These are phyloP conservation scores for Physella acuta DNA, from an alignment of 1,140 invertebrate species.

Conservation along the genomic window DNA sequence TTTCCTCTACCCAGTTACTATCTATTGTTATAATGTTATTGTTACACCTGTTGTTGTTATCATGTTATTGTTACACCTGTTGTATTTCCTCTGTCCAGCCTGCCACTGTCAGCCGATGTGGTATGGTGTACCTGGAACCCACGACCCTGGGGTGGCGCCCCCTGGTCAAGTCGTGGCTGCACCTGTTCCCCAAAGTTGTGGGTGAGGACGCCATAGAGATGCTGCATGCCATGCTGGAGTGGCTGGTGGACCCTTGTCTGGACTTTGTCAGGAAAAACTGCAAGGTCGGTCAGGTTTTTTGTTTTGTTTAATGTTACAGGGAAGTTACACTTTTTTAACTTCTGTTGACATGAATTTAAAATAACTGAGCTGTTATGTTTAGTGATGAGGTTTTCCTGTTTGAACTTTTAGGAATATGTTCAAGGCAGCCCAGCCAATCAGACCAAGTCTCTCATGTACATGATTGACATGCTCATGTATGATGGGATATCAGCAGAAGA, in stretches of 20 bases:
- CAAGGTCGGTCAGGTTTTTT: slow-evolving; percentile 63
- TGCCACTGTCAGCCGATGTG: slow-evolving; percentile 61
- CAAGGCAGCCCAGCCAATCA: slow-evolving; percentile 50
- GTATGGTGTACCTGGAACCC: slow-evolving; percentile 62
- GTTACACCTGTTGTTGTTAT: no score
- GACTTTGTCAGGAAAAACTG: slow-evolving; percentile 64
- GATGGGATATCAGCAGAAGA: slow-evolving; percentile 45
- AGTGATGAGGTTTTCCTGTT: neutral
- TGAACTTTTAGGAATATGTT: slow-evolving; percentile 54
- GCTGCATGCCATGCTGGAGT: slow-evolving; percentile 54
- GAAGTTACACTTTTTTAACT: no score
- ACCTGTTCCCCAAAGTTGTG: slow-evolving; percentile 41
- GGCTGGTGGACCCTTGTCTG: slow-evolving; percentile 61
- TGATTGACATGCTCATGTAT: slow-evolving; percentile 58
- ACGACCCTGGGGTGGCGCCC: slow-evolving; percentile 59
- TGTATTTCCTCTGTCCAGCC: no score
- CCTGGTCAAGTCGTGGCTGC: slow-evolving; percentile 57
- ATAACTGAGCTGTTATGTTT: no score
- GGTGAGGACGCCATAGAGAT: slow-evolving; percentile 43
- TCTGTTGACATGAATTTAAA: no score
- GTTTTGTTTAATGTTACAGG: no score
- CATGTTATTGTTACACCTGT: no score
- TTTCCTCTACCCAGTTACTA: no score
- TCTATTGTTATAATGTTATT: no score
- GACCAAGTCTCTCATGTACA: slow-evolving; percentile 54